phyloP scores from a whole-genome alignment of 2,888 invertebrate species.

The Chalcis sispes region DNA sequence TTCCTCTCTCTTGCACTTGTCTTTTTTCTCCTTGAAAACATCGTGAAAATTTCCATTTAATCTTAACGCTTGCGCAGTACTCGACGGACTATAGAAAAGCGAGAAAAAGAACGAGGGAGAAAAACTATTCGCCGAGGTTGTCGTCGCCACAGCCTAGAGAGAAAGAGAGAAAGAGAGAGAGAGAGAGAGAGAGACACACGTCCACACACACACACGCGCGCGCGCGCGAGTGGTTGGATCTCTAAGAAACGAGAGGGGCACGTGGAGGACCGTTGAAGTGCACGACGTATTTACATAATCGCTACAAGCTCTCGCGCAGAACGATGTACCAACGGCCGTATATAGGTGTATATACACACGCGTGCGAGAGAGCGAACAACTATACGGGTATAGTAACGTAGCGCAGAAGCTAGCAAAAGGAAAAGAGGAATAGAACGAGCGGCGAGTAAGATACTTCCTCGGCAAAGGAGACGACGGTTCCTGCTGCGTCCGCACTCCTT shows the following conservation, averaged over 20 bases:
- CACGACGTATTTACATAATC: constrained; percentile 61
- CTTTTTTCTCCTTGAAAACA: neutral
- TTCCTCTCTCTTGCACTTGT: no score
- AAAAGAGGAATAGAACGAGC: neutral
- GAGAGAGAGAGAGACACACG: constrained; percentile 14
- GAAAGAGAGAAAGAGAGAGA: constrained; percentile 10
- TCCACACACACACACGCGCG: no score
- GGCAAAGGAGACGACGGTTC: neutral
- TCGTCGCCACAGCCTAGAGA: neutral
- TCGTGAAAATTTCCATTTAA: constrained; percentile 37
- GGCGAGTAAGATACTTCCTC: neutral
- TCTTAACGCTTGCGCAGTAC: neutral
- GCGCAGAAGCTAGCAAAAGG: neutral
- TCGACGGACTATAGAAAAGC: neutral
- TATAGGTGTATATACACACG: no score
- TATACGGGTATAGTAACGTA: no score
- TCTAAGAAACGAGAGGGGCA: neutral
- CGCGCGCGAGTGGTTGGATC: no score
- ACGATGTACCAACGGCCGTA: no score
- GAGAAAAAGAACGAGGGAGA: neutral
- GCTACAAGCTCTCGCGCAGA: constrained; percentile 45
- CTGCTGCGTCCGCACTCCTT: constrained; percentile 1
- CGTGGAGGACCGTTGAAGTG: constrained; percentile 8
- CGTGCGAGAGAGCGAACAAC: no score
- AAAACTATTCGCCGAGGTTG: neutral